Conservation (phyloP, 2,888 invertebrate genomes). For the Mycalesis mineus region DNA sequence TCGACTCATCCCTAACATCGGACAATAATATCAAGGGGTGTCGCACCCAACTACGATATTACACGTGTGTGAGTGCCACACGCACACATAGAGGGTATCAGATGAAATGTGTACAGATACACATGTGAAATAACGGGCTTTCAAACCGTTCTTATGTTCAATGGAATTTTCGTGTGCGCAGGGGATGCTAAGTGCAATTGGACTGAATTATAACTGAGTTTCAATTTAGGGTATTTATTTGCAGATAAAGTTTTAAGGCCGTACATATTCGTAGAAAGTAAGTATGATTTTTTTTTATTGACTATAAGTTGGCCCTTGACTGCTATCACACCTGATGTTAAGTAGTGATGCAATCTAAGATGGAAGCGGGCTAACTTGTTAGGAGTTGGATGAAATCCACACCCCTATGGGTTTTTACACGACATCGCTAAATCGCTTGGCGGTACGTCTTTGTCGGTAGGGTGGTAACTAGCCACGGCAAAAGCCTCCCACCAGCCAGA, state of each 20-base stretch:
- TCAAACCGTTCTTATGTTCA: constrained; percentile 51
- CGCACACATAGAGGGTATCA: constrained; percentile 38
- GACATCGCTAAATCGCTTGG: too few relatives aligned
- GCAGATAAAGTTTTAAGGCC: not conserved
- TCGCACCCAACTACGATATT: constrained; percentile 46
- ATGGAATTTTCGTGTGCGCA: constrained; percentile 42
- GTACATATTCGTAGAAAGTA: too few relatives aligned
- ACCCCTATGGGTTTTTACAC: too few relatives aligned
- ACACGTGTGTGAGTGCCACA: constrained; percentile 38
- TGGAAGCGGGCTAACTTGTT: too few relatives aligned
- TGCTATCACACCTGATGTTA: too few relatives aligned
- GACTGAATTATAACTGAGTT: constrained; percentile 15
- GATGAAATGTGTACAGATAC: constrained; percentile 33
- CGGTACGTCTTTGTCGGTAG: too few relatives aligned
- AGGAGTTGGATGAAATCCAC: too few relatives aligned
- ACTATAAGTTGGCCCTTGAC: too few relatives aligned
- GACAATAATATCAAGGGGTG: constrained; percentile 59
- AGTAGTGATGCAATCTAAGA: too few relatives aligned
- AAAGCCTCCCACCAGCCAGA: too few relatives aligned
- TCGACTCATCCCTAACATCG: constrained; percentile 29
- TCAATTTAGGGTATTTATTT: not conserved
- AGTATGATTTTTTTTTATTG: too few relatives aligned
- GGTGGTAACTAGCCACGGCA: too few relatives aligned
- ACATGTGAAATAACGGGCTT: constrained; percentile 35
- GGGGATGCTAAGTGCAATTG: constrained; percentile 27